Evolutionary conservation across 2,797 vertebrate species (phyloP), one percentile per base, ranked within the genome.

Genomic region (Danio albolineatus): DNA sequence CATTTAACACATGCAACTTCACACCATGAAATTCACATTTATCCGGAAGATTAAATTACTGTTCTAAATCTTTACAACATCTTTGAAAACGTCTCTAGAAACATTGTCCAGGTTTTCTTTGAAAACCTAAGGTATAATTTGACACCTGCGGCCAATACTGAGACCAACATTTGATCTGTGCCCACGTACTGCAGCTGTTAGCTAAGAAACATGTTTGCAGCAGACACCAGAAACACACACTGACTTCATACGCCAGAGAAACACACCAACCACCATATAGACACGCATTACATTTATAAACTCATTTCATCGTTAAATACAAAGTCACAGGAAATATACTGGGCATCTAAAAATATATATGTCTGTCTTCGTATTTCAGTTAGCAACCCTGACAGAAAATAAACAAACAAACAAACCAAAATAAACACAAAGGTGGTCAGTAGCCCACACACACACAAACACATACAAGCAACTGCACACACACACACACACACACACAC

Each of bases 21-120:
- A 10, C 53, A 76, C 82, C 83, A 64, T 91, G 87, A 91, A 91
- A 92, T 90, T 82, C 43, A 59, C 10, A 80, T 64, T 62, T 62
- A 70, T 69, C 85, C 87, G 86, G 79, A 16, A 12, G 86, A 90
- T 89, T 87, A 41, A 71, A 67, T 89, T 73, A 44, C 89, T 54
- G 69, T 81, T 83, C 83, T 87, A 87, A 90, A 91, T 89, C 76
- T 78, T 84, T 53, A 89, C 77, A 78, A 78, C 79, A 78, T 81
- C 82, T 82, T 81, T 77, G 64, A 66, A 83, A 79, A 73, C 48
- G 54, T 73, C 43, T 44, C 9, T 61, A 17, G 56, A 81, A 71
- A 92, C 81, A 46, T 76, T 89, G 88, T 51, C 36, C 41, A 38
- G 77, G 17, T 62, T 74, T 77, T 73, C 75, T 76, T 71, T 74